A percentile compares a stretch with the other conserved stretches of the same genome.
Evolutionary conservation across 1,140 invertebrate genomes (phyloP).

Genomic region (Oreohelix idahoensis): DNA sequence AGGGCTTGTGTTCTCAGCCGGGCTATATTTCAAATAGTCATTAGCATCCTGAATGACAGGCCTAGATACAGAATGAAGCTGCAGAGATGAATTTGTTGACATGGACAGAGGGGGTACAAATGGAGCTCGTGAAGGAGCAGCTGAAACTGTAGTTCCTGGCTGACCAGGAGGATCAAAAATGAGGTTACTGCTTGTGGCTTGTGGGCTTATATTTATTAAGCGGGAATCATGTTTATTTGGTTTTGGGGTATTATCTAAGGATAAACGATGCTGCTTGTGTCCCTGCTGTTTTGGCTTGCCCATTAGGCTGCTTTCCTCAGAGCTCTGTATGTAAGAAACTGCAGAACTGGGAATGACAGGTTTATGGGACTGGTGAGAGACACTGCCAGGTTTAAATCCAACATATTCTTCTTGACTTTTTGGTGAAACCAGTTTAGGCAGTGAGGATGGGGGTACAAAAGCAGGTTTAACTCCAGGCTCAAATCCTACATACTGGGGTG

Average conservation of each 20-base stretch:
- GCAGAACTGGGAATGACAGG: not conserved
- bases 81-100: not conserved
- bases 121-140: not conserved
- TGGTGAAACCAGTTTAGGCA: not conserved
- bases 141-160: not conserved
- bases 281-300: not conserved
- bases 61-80: not conserved
- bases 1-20: not conserved
- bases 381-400: not conserved
- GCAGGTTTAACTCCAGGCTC: not conserved
- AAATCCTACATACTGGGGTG: conserved; percentile 13
- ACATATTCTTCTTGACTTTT: not conserved
- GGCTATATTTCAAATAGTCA: conserved; percentile 7
- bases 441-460: not conserved
- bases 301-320: not conserved
- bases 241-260: not conserved
- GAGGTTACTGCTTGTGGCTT: not conserved
- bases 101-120: not conserved
- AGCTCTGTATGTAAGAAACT: not conserved
- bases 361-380: not conserved
- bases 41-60: not conserved
- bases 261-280: not conserved
- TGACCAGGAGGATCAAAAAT: not conserved
- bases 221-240: not conserved
- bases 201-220: not conserved